Conservation (phyloP, 2,797 vertebrate genomes). For the Siniperca obscura region DNA sequence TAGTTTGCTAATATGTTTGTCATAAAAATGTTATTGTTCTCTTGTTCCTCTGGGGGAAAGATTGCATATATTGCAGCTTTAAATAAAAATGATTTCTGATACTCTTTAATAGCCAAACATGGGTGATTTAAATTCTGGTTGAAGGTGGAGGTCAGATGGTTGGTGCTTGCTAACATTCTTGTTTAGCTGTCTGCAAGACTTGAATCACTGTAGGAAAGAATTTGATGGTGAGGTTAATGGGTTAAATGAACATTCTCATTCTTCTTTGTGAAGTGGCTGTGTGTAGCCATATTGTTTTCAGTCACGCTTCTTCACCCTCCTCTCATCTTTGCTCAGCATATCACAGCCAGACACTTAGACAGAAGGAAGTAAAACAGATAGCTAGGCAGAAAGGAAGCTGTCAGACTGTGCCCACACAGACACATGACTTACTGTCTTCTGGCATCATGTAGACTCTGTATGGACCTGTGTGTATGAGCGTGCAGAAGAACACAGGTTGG, state of each 20-base stretch:
- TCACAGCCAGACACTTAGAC: slow-evolving; percentile 19
- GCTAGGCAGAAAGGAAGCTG: slow-evolving; percentile 27
- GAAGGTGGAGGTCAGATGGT: background rate
- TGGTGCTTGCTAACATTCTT: background rate
- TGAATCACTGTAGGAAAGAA: background rate
- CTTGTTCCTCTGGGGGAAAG: background rate
- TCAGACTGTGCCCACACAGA: slow-evolving; percentile 4
- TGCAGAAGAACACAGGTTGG: slow-evolving; percentile 13
- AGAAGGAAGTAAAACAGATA: slow-evolving; percentile 58
- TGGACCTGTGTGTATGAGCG: background rate
- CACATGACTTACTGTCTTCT: background rate
- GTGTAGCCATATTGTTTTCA: slow-evolving; percentile 7
- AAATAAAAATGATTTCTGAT: background rate
- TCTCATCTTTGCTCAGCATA: slow-evolving; percentile 5
- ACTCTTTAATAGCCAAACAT: background rate
- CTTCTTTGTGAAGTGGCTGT: background rate
- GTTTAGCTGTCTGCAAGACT: background rate
- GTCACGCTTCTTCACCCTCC: slow-evolving; percentile 6
- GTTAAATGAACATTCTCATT: background rate
- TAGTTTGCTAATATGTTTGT: background rate
- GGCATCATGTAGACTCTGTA: background rate
- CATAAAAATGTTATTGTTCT: too few relatives aligned
- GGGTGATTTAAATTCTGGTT: background rate
- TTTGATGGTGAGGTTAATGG: background rate
- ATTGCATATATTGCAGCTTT: background rate